Percentiles rank a stretch among this genome's conserved stretches.
These are phyloP conservation scores for Ctena decussata DNA, from an alignment of 2,888 invertebrate species.

Conservation along the genomic window DNA sequence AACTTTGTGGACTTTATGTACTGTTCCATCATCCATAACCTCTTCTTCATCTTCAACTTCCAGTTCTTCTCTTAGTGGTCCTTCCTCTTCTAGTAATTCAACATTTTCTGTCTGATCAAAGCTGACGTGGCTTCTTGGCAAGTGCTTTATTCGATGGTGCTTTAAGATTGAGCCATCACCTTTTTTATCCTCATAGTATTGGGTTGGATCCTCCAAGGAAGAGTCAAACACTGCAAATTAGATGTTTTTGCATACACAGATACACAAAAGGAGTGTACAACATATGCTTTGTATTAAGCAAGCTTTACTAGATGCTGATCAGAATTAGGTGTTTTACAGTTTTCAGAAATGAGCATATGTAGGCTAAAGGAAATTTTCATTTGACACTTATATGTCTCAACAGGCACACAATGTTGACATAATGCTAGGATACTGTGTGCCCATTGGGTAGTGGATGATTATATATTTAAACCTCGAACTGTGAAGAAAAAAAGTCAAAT, in stretches of 20 bases:
- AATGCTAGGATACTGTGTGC: no score
- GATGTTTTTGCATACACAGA: constrained; percentile 13
- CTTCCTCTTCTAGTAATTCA: constrained; percentile 71
- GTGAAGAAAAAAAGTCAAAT: no score
- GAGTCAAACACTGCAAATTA: constrained; percentile 81
- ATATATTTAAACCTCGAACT: no score
- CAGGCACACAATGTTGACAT: no score
- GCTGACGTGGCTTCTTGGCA: constrained; percentile 69
- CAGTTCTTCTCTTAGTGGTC: constrained; percentile 70
- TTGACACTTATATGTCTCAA: no score
- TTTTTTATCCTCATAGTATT: constrained; percentile 72
- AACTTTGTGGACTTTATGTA: constrained; percentile 74
- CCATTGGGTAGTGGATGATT: no score
- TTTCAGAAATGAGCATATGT: constrained; percentile 5
- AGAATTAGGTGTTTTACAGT: no score
- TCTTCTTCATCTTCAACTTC: constrained; percentile 78
- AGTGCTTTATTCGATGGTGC: constrained; percentile 69
- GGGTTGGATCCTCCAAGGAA: constrained; percentile 63
- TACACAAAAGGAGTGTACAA: neutral
- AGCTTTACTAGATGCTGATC: constrained; percentile 3
- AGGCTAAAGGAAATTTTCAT: no score
- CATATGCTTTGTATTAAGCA: neutral
- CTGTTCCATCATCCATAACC: constrained; percentile 80
- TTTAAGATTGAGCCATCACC: constrained; percentile 81
- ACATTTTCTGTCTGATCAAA: constrained; percentile 74